Conservation (phyloP, 2,113 vertebrate species). For the Coracopsis vasa region DNA sequence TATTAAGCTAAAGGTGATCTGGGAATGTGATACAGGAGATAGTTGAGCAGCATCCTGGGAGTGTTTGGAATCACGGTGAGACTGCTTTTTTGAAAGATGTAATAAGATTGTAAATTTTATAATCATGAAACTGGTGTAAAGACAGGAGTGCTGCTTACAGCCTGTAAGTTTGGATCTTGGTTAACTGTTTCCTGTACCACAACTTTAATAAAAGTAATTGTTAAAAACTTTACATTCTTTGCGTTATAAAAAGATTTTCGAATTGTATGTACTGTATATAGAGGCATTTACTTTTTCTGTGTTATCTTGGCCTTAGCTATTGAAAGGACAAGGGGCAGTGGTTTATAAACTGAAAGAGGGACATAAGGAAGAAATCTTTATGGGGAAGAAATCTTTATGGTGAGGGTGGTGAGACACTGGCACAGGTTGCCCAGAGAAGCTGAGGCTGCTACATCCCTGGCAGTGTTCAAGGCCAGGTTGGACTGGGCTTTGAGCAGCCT, state of each 20-base stretch:
- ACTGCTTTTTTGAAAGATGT: neutral
- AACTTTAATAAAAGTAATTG: neutral
- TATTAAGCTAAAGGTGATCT: neutral
- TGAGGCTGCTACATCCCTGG: neutral
- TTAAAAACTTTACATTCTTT: neutral
- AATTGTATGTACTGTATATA: neutral
- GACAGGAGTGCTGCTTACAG: neutral
- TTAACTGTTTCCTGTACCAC: neutral
- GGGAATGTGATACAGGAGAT: neutral
- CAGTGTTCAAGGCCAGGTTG: neutral
- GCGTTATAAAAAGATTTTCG: neutral
- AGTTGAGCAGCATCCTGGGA: neutral
- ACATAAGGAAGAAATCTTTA: neutral
- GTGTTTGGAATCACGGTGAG: neutral
- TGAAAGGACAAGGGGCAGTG: neutral
- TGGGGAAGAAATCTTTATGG: neutral
- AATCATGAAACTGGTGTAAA: neutral
- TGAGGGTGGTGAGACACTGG: neutral
- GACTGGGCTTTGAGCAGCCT: neutral
- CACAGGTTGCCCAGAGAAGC: neutral
- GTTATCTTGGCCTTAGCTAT: neutral
- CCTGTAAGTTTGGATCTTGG: neutral
- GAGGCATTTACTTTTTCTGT: neutral
- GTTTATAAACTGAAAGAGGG: neutral
- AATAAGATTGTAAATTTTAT: neutral